Base-by-base conservation (phyloP, 1,140 invertebrate species). In the Glossosoma conforme region DNA sequence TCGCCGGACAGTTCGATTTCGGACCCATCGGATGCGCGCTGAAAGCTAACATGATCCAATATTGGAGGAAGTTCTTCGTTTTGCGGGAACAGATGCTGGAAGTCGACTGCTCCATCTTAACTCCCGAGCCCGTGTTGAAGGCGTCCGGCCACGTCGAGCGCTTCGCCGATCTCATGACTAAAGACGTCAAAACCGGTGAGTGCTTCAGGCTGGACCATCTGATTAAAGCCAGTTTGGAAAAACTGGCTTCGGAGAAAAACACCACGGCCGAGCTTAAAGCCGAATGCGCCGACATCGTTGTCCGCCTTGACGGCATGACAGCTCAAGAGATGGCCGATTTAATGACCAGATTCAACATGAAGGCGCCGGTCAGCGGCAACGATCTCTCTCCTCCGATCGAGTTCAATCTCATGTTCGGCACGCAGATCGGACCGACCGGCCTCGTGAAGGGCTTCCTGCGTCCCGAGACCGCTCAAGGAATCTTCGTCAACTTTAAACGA, bases 91-190 rank as follows among this genome's bases (percentile, higher is more conserved):
- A 96, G 67, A 98, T 99, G 95, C 74, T 99, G 18, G 96, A 99
- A 76, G 94, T 99, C 4, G 95, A 98, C 67, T 97, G 94, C 66
- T 94, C 94, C 0, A 93, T 97, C 65, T 69, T 99, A 30, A 99
- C 97, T 1, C 96, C 97, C 1, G 96, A 99, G 69, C 81, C 87
- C 15, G 96, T 99, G 4, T 72, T 99, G 1, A 96, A 97, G 81
- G 93, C 97, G 22, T 99, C 96, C 15, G 97, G 97, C 0, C 97
- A 99, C 73, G 95, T 99, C 0, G 97, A 99, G 61, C 80, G 96
- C 49, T 99, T 99, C 78, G 93, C 95, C 25, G 97, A 99, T 78
- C 82, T 97, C 36, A 99, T 99, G 97, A 96, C 98, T 0, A 99
- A 99, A 71, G 97, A 99, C 77, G 57, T 86, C 0, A 91, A 91